Conservation (phyloP, 1,140 invertebrate species). For the Dufourea novaeangliae region DNA sequence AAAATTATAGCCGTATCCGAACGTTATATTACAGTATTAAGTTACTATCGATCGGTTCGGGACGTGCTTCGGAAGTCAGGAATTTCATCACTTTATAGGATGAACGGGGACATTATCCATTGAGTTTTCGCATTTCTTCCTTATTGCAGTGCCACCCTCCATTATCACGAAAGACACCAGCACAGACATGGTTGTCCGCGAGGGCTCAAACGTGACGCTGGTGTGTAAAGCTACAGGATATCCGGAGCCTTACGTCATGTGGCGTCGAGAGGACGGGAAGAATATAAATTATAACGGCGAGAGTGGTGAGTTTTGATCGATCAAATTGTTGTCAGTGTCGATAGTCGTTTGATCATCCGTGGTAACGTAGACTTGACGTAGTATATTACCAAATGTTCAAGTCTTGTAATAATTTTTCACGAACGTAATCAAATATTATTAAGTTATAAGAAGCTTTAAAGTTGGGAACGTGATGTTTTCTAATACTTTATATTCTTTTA, state of each 20-base stretch:
- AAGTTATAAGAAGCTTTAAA: too few species aligned
- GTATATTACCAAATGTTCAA: background rate
- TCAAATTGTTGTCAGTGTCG: slow-evolving; percentile 3
- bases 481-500: too few species aligned
- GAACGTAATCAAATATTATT: too few species aligned
- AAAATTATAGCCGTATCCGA: background rate
- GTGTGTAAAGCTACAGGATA: slow-evolving; percentile 94
- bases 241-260: slow-evolving; percentile 95
- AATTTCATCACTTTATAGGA: background rate
- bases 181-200: slow-evolving; percentile 93
- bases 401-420: background rate
- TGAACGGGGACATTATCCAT: background rate
- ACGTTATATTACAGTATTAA: background rate
- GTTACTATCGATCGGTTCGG: background rate
- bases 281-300: slow-evolving; percentile 93
- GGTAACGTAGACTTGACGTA: background rate
- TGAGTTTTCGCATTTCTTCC: slow-evolving; percentile 11
- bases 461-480: too few species aligned
- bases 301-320: slow-evolving; percentile 84
- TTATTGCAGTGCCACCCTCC: slow-evolving; percentile 88
- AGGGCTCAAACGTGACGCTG: slow-evolving; percentile 93
- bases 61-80: too few species aligned
- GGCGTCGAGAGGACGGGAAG: slow-evolving; percentile 93
- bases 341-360: background rate
- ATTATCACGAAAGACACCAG: slow-evolving; percentile 93